Conservation (phyloP, 2,888 invertebrate genomes). For the Odontomyia ornata region DNA sequence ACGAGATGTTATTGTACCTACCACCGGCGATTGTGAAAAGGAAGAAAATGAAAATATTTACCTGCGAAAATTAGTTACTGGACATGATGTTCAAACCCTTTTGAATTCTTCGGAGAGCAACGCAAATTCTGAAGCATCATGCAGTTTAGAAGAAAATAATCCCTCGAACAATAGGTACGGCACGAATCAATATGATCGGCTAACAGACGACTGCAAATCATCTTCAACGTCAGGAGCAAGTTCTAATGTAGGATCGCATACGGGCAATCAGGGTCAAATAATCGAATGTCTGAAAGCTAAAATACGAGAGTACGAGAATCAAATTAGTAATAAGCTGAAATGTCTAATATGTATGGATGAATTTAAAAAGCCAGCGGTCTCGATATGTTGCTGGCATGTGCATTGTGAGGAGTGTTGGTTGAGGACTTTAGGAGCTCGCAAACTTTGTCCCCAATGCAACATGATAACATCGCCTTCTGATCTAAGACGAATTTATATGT, state of each 20-base stretch:
- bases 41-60: slow-evolving; percentile 58
- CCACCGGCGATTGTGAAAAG: slow-evolving; percentile 63
- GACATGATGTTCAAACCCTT: slow-evolving; percentile 45
- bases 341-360: slow-evolving; percentile 91
- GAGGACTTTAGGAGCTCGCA: slow-evolving; percentile 81
- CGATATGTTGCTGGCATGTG: slow-evolving; percentile 96
- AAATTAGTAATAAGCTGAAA: slow-evolving; percentile 73
- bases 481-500: slow-evolving; percentile 89
- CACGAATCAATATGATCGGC: neutral
- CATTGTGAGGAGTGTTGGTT: slow-evolving; percentile 88
- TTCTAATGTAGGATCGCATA: neutral
- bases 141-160: neutral
- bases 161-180: neutral
- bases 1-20: slow-evolving; percentile 70
- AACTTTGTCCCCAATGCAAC: slow-evolving; percentile 94
- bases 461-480: slow-evolving; percentile 90
- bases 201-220: neutral
- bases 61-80: slow-evolving; percentile 59
- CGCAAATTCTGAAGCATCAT: slow-evolving; percentile 12
- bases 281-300: slow-evolving; percentile 79
- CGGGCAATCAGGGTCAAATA: slow-evolving; percentile 57
- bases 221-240: neutral
- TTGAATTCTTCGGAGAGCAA: slow-evolving; percentile 45
- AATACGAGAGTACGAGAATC: slow-evolving; percentile 78
- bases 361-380: slow-evolving; percentile 87